Evolutionary conservation across 2,888 invertebrate species (phyloP), one percentile per base, ranked within the genome.

Genomic region (Drosophila diplacantha): DNA sequence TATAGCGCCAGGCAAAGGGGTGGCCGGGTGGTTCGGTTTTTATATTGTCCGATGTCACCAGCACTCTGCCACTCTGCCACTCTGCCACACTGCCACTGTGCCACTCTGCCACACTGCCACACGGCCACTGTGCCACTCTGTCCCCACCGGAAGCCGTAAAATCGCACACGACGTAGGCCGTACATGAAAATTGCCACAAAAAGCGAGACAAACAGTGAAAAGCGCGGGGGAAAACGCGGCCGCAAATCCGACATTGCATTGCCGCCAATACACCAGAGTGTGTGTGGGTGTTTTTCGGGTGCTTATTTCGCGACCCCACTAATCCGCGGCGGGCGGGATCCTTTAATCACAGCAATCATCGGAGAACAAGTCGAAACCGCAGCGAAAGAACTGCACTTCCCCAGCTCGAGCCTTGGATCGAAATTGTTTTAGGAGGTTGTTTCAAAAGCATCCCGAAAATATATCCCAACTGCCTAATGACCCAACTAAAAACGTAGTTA

Each of bases 191-290:
- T 63, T 46, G 66, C 58, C 67, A 44, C 49, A 50, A 26, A 64
- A 57, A 66, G 59, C 37, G 52, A 49, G 43, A 32, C 20, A 51
- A 16, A 31, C 24, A 24, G 59, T 12, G 31, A 47, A 26, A 31
- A 38, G 53, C 44, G 29, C 8, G 29, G 32, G 29, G 34, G 18
- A 31, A 59, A 68, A 68, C 66, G 68, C 73, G 68, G 72, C 74
- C 76, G 69, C 82, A 81, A 76, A 79, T 69, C 66, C 76, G 71
- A 75, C 81, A 78, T 73, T 76, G 81, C 75, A 81, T 63, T 69
- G 74, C 51, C 70, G 62, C 66, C 53, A 47, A 51, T 37, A 64
- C 50, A 50, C 38, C 38, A 50, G 37, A 20, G 44, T 7, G 20
- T 3, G 20, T 8, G 24, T 54, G 51, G 26, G 26, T 29, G 26